Conservation (phyloP, 2,888 invertebrate species). For the Labia minor region DNA sequence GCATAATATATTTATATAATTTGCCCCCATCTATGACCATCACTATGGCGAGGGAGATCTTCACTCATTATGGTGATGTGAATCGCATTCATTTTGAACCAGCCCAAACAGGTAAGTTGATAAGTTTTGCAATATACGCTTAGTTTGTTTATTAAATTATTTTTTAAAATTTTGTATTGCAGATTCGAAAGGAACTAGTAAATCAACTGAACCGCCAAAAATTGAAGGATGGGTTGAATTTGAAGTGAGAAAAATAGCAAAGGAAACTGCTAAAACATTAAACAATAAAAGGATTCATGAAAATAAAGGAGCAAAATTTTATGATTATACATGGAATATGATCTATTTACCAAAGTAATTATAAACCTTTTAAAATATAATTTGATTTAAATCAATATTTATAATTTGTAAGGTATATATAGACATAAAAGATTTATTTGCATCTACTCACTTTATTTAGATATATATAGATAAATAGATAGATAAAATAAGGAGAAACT, state of each 20-base stretch:
- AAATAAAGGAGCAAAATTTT: constrained; percentile 74
- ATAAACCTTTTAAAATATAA: no score
- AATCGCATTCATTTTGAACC: constrained; percentile 31
- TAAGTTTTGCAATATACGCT: neutral
- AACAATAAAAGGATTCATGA: constrained; percentile 81
- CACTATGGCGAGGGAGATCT: constrained; percentile 65
- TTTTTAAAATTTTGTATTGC: no score
- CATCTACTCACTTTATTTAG: no score
- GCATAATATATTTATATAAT: constrained; percentile 80
- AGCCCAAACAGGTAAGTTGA: neutral
- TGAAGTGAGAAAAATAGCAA: constrained; percentile 75
- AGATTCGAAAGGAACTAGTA: neutral
- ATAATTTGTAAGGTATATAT: no score
- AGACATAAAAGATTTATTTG: no score
- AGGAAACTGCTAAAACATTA: constrained; percentile 65
- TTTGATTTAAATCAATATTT: no score
- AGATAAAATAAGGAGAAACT: no score
- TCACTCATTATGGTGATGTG: constrained; percentile 68
- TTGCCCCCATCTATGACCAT: constrained; percentile 89
- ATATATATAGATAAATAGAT: no score
- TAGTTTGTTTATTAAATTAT: no score
- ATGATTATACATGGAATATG: constrained; percentile 88
- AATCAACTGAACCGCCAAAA: neutral
- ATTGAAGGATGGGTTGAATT: constrained; percentile 96
- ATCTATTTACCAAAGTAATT: constrained; percentile 74